phyloP scores from a whole-genome alignment of 2,113 vertebrate species.

The Scolopax mira region DNA sequence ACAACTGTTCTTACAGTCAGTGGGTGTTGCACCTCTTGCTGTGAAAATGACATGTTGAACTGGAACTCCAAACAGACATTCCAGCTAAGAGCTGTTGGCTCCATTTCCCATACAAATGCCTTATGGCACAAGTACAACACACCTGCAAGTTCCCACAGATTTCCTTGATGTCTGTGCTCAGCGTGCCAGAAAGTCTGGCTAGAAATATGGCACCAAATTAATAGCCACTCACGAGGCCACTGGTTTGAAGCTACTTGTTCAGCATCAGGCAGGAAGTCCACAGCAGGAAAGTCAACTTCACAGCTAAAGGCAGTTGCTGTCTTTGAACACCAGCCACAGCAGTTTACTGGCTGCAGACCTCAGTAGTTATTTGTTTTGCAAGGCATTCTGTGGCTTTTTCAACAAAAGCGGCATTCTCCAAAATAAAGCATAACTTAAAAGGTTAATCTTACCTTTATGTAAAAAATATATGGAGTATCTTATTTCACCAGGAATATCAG shows the following conservation, averaged over 20 bases:
- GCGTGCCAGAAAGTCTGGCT: neutral
- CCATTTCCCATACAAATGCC: neutral
- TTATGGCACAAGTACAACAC: neutral
- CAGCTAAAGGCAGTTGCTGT: neutral
- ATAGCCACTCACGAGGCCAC: neutral
- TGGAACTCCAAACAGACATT: neutral
- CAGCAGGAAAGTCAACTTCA: neutral
- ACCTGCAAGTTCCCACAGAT: slow-evolving; percentile 25
- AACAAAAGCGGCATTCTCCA: neutral
- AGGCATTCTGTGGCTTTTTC: neutral
- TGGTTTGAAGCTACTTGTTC: neutral
- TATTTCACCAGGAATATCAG: slow-evolving; percentile 69
- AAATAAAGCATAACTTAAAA: neutral
- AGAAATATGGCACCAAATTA: slow-evolving; percentile 15
- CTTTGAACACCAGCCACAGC: neutral
- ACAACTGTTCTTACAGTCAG: neutral
- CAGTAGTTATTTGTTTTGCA: neutral
- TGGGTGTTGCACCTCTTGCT: neutral
- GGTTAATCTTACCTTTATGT: slow-evolving; percentile 82
- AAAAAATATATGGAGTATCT: slow-evolving; percentile 84
- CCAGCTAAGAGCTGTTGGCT: neutral
- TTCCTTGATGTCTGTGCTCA: neutral
- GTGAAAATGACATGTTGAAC: neutral
- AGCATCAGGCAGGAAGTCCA: slow-evolving; percentile 2
- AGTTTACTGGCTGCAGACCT: neutral